Base-by-base conservation (phyloP, 2,888 invertebrate species). In the Criorhina ranunculi region DNA sequence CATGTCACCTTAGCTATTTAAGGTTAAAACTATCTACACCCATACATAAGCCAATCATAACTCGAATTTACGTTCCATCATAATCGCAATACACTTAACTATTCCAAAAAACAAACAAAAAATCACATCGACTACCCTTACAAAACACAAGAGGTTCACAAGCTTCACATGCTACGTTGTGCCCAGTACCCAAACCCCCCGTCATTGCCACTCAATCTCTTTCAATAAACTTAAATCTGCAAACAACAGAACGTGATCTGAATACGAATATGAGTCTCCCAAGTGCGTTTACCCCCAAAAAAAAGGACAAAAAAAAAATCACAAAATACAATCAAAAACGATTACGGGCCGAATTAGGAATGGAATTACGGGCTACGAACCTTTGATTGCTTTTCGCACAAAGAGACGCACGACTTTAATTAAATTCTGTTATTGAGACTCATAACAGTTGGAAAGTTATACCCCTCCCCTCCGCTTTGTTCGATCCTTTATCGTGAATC, bases 161-260 rank as follows among this genome's bases (percentile, higher is more conserved):
- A 29, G 24, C 11, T 42, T 60, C 29, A 37, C 24, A 40, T 59
- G 11, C 24, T 59, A 19, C n/a, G 42, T 42, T 66, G 15, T 19
- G 11, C 33, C 17, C 37, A 35, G 11, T 7, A 24, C 5, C 31
- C 6, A 8, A 40, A 29, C 24, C 29, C 29, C n/a, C n/a, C n/a
- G n/a, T n/a, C 29, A 29, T 40, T 49, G 49, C 33, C 33, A 60
- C 62, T 51, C 33, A 44, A 62, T 69, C 66, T 42, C 59, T 59
- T 59, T 53, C 46, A 66, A 57, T 66, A 59, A 64, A 73, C 37
- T 17, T 37, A 49, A 66, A 53, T 57, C 46, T 37, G 44, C 53
- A 57, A 75, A 75, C 44, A 66, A 66, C 35, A 55, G 37, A 57
- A 75, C 75, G 75, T 75, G 75, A 57, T 66, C 44, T 64, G 64